Base-by-base conservation (phyloP, 2,113 vertebrate species). In the Cacatua alba region DNA sequence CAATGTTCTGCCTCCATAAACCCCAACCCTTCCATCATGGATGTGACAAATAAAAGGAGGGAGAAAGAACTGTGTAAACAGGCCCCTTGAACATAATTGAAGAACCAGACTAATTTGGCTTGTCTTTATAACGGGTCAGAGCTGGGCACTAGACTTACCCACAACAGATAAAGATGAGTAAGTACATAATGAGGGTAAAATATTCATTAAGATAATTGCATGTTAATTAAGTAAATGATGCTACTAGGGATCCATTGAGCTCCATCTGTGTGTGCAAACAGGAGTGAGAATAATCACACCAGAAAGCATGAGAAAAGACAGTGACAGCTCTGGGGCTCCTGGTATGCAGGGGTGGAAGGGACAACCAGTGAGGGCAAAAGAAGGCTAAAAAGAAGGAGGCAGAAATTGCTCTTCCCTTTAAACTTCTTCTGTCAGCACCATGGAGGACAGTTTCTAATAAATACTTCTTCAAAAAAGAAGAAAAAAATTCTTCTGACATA, bases 121-220 rank as follows among this genome's bases (percentile, higher is more conserved):
- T 95, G 85, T 87, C 85, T 91, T 91, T 82, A 43, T 90, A 92
- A 70, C n/a, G 80, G 94, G 86, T 92, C 90, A 89, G 89, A 95
- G 84, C 85, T 81, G 96, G 94, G 91, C 96, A 97, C 44, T 60
- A 92, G 78, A 59, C 96, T 88, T 46, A 51, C 67, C 76, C 90
- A 79, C 91, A 83, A 94, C 70, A 88, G 86, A 97, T 96, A 97
- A 98, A 96, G 97, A 98, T 95, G 92, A 97, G 82, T 89, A 97
- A 90, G 86, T 96, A 90, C 86, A 86, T 96, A 97, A 96, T 82
- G 82, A 97, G 97, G 95, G 97, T 97, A 97, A 98, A 97, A 98
- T 98, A 97, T 98, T 97, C 96, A 98, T 98, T 97, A 98, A 97
- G 96, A 90, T 98, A 98, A 98, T 98, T 98, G 93, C 94, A 96